A percentile compares a stretch with the other conserved stretches of the same genome.
These are phyloP conservation scores for Pluvianellus socialis DNA, from an alignment of 2,113 vertebrate genomes.

Conservation along the genomic window DNA sequence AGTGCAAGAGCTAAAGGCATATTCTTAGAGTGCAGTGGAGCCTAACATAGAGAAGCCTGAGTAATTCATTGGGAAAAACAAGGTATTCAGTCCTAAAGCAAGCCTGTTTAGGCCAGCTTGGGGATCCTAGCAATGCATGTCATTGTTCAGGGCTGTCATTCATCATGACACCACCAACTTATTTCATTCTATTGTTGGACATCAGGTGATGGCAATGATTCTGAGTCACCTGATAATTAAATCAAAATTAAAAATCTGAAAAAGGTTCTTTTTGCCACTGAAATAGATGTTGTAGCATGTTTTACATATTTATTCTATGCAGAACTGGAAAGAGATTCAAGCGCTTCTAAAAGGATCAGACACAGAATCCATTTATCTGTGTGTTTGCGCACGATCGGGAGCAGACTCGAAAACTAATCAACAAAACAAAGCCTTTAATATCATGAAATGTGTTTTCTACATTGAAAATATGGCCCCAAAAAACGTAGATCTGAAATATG, in stretches of 20 bases:
- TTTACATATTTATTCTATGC: not conserved
- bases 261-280: not conserved
- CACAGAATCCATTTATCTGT: not conserved
- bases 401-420: not conserved
- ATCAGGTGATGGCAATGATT: not conserved
- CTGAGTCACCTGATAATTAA: not conserved
- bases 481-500: not conserved
- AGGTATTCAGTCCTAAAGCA: not conserved
- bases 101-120: not conserved
- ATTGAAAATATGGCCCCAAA: not conserved
- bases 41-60: not conserved
- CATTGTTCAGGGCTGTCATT: not conserved
- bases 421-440: not conserved
- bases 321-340: not conserved
- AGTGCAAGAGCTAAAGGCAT: fast-evolving
- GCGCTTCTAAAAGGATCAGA: not conserved
- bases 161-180: not conserved
- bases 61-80: not conserved
- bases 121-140: not conserved
- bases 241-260: not conserved
- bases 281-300: not conserved
- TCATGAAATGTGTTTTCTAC: not conserved
- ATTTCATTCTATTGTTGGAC: not conserved
- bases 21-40: not conserved
- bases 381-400: not conserved